Evolutionary conservation across 1,140 invertebrate genomes (phyloP).

Genomic region (Macrostomum lignano): DNA sequence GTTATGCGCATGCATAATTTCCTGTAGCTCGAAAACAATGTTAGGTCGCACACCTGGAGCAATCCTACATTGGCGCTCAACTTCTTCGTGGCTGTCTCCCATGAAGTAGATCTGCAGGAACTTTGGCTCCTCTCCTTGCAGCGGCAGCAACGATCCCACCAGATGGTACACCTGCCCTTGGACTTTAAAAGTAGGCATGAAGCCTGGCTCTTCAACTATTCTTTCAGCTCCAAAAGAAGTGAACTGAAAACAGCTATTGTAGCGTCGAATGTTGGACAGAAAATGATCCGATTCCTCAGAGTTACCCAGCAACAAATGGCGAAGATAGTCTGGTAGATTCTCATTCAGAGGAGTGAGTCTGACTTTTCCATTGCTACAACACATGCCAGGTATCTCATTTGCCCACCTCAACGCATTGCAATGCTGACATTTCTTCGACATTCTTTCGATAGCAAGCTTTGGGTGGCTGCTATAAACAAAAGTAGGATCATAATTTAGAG

Average conservation of each 20-base stretch:
- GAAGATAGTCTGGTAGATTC: no score
- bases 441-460: no score
- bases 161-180: constrained; percentile 29
- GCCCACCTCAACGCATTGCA: no score
- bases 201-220: constrained; percentile 11
- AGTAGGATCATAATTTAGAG: no score
- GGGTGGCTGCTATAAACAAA: no score
- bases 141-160: constrained; percentile 18
- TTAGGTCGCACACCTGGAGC: constrained; percentile 3
- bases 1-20: constrained; percentile 18
- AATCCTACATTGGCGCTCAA: constrained; percentile 1
- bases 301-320: no score
- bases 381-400: no score
- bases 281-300: no score
- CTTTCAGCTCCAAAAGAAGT: constrained; percentile 21
- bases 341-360: no score
- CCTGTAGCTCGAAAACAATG: constrained; percentile 12
- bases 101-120: constrained; percentile 26
- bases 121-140: constrained; percentile 12
- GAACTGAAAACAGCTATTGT: constrained; percentile 26
- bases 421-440: no score
- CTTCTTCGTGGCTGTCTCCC: constrained; percentile 7
- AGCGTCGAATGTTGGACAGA: constrained; percentile 19
- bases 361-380: no score
- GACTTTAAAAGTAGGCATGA: constrained; percentile 25